These are phyloP conservation scores for Orchestia grillus DNA, from an alignment of 1,140 invertebrate genomes.

Conservation along the genomic window DNA sequence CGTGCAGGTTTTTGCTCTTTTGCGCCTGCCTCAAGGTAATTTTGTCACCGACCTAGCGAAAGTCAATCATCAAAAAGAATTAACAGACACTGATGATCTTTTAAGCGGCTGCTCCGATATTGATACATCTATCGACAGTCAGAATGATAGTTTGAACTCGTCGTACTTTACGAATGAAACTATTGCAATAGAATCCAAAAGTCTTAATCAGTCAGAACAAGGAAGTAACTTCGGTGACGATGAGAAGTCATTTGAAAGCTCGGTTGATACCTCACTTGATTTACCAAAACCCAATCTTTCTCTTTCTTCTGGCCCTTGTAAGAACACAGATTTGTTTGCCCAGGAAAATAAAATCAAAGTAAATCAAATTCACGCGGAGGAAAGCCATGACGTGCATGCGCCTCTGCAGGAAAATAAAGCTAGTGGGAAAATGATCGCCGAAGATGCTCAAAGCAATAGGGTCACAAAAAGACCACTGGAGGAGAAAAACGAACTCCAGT, in stretches of 20 bases:
- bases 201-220: background rate
- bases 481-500: background rate
- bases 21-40: background rate
- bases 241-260: background rate
- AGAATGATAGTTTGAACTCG: background rate
- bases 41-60: background rate
- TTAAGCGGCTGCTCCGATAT: background rate
- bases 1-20: constrained; percentile 60
- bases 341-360: background rate
- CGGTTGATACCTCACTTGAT: background rate
- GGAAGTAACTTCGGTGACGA: background rate
- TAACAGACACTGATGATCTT: background rate
- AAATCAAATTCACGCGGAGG: background rate
- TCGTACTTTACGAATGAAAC: background rate
- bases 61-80: background rate
- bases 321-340: background rate
- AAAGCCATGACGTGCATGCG: background rate
- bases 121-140: background rate
- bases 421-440: background rate
- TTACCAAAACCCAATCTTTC: background rate
- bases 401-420: background rate
- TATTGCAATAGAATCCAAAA: background rate
- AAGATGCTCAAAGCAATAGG: background rate
- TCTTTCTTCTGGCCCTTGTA: background rate
- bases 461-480: background rate